Evolutionary conservation across 2,113 vertebrate genomes (phyloP).

Genomic region (Oreochromis tanganicae): DNA sequence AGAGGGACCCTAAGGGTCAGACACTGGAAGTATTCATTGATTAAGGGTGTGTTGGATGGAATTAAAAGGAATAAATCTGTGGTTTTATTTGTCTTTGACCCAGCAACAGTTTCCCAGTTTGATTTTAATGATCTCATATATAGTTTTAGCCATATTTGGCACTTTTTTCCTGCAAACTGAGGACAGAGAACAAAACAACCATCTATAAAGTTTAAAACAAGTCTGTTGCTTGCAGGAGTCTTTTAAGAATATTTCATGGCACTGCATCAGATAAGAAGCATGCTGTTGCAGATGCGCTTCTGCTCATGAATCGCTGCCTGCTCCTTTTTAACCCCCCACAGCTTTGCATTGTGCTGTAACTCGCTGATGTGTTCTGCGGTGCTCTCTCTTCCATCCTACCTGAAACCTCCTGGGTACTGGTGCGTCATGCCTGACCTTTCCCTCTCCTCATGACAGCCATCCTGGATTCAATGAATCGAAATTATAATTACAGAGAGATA

Average conservation of each 20-base stretch:
- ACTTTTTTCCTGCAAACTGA: background rate
- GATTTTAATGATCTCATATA: background rate
- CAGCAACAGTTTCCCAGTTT: background rate
- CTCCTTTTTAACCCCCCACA: background rate
- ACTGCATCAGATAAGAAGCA: background rate
- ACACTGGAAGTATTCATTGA: background rate
- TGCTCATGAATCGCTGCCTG: background rate
- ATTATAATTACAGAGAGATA: background rate
- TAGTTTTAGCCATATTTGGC: background rate
- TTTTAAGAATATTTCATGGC: background rate
- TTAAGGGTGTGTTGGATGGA: background rate
- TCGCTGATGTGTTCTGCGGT: background rate
- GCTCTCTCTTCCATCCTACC: background rate
- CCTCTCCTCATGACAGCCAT: background rate
- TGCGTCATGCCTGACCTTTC: slow-evolving; percentile 50
- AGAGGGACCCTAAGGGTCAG: background rate
- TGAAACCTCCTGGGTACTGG: slow-evolving; percentile 10
- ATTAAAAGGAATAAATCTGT: background rate
- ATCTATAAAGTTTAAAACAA: background rate
- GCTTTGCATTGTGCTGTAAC: background rate
- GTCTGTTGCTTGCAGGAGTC: background rate
- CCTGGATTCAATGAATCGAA: background rate
- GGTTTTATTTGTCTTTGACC: background rate
- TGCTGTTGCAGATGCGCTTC: background rate
- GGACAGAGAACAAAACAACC: background rate